phyloP scores from a whole-genome alignment of 2,113 vertebrate genomes.

The Pitta sordida region DNA sequence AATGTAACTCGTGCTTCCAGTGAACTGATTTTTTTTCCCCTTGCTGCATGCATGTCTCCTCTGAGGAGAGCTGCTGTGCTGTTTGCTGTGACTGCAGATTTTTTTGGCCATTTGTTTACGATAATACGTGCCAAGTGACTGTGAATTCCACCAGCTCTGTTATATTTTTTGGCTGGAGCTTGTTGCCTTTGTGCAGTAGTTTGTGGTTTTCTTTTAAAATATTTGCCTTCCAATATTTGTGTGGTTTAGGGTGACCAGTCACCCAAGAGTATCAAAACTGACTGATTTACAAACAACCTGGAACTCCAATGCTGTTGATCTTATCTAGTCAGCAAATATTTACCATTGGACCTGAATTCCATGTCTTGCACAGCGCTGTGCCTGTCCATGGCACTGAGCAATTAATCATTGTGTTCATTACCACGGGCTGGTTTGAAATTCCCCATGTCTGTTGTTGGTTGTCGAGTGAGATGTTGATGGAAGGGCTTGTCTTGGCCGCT shows the following conservation, averaged over 20 bases:
- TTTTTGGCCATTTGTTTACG: not conserved
- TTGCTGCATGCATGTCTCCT: not conserved
- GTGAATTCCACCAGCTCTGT: not conserved
- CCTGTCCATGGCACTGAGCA: not conserved
- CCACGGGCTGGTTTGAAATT: not conserved
- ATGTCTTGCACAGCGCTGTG: not conserved
- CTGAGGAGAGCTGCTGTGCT: not conserved
- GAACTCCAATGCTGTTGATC: not conserved
- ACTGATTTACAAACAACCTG: not conserved
- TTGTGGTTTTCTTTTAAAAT: not conserved
- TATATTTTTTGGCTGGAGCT: not conserved
- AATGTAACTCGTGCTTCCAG: not conserved
- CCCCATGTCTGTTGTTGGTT: rapidly evolving
- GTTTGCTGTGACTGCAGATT: not conserved
- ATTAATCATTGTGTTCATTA: not conserved
- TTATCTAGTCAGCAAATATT: slow-evolving; percentile 3
- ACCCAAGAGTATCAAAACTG: not conserved
- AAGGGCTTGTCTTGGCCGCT: not conserved
- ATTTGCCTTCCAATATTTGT: not conserved
- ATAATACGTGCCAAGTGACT: not conserved
- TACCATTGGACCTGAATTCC: not conserved
- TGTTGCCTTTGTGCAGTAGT: not conserved
- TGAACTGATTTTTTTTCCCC: not conserved
- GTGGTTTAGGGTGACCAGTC: not conserved
- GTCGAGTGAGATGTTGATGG: not conserved